Base-by-base conservation (phyloP, 2,797 vertebrate species). In the Enteromius mattozi region DNA sequence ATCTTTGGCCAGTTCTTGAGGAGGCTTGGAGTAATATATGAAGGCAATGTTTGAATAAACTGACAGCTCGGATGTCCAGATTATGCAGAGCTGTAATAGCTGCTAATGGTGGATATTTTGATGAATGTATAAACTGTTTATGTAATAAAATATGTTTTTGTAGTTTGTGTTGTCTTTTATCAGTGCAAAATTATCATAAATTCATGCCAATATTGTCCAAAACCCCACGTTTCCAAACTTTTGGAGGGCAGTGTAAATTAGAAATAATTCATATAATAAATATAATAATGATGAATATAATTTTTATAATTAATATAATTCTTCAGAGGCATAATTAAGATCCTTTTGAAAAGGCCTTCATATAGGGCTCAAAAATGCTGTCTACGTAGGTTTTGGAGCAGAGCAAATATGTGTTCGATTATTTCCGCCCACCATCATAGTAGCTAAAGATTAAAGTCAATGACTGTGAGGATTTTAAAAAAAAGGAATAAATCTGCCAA, bases 391-490 rank as follows among this genome's bases (percentile, higher is more conserved):
- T 72, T 72, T 72, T 72, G 70, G n/a, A 49, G 70, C 42, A 30
- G 9, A 72, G 40, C 40, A 71, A 72, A 72, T 65, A 27, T 72
- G 42, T 49, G 70, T 72, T 49, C 5, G 8, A 72, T 49, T 74
- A 74, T 49, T 72, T 30, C 8, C 16, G 1, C 45, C 16, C 24
- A 49, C 70, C 27, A 74, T 51, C 24, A 71, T 71, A 47, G n/a
- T 47, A 49, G 24, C 70, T 49, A 30, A 72, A 72, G 70, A 74
- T 51, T 10, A 33, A 30, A 72, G 16, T 74, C 45, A 74, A 74
- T 51, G 71, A 33, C 71, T 33, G 27, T 33, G 3, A 51, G 45
- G 63, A 65, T 65, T 65, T 17, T 17, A 65, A 65, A 65, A 12
- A 27, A 61, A 2, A 27, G 5, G 16, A 63, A 6, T 2, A 59